A percentile compares a stretch with the other conserved stretches of the same genome.
Conservation (phyloP, 2,113 vertebrate genomes). For the Poeciliopsis turrubarensis region DNA sequence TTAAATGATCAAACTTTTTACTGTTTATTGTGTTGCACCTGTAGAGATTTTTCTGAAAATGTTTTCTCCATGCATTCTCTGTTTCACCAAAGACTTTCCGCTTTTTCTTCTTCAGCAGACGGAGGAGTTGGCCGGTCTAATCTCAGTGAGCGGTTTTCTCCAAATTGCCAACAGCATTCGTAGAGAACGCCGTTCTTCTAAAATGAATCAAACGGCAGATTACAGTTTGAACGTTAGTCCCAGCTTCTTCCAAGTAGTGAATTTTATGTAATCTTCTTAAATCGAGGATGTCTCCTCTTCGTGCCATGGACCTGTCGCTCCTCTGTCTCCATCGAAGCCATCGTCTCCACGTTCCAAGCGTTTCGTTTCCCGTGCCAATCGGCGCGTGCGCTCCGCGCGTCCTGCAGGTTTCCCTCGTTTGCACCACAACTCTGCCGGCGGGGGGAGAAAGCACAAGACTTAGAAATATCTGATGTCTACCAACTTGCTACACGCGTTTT, state of each 20-base stretch:
- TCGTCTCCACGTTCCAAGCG: no score
- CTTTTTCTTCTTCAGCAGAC: slow-evolving; percentile 1
- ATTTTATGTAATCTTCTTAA: no score
- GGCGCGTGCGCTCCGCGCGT: background rate
- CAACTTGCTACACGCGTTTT: slow-evolving; percentile 7
- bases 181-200: no score
- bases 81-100: slow-evolving; percentile 66
- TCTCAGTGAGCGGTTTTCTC: background rate
- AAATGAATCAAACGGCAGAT: no score
- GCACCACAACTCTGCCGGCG: background rate
- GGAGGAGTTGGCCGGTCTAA: slow-evolving; percentile 15
- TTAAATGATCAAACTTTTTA: background rate
- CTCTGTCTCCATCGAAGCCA: background rate
- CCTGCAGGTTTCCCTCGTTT: background rate
- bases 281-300: no score
- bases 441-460: slow-evolving; percentile 47
- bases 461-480: slow-evolving; percentile 32
- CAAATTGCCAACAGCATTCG: no score
- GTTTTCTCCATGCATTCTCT: slow-evolving; percentile 49
- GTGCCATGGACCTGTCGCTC: background rate
- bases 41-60: background rate
- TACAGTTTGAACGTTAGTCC: no score
- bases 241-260: no score
- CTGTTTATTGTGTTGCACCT: background rate
- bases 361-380: background rate